Percentiles rank a stretch among this genome's conserved stretches.
Conservation (phyloP, 1,140 invertebrate genomes). For the Telenomus remus region DNA sequence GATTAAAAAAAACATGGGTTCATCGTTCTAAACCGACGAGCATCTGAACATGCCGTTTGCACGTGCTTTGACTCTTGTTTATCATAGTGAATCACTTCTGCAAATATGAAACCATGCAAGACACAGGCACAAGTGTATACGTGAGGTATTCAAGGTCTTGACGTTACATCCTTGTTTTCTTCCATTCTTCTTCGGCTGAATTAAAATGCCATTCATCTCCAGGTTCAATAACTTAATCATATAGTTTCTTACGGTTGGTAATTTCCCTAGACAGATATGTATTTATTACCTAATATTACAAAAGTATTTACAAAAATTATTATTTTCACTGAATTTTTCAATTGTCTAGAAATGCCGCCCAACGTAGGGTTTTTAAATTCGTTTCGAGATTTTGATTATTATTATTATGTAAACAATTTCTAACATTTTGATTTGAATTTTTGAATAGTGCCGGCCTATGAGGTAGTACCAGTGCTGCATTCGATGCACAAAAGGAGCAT, state of each 20-base stretch:
- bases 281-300: no score
- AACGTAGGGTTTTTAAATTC: no score
- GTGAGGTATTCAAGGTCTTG: constrained; percentile 44
- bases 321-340: no score
- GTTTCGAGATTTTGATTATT: no score
- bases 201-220: constrained; percentile 33
- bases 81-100: constrained; percentile 59
- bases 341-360: no score
- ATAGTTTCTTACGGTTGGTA: constrained; percentile 15
- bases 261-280: constrained; percentile 19
- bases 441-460: constrained; percentile 80
- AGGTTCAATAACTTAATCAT: constrained; percentile 47
- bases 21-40: constrained; percentile 52
- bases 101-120: constrained; percentile 58
- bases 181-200: constrained; percentile 39
- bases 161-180: constrained; percentile 44
- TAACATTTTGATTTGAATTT: not conserved
- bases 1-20: constrained; percentile 48
- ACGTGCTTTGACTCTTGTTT: constrained; percentile 57
- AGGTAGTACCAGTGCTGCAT: constrained; percentile 78
- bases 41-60: constrained; percentile 49
- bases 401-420: no score
- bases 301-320: no score
- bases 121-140: constrained; percentile 39
- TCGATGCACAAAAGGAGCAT: constrained; percentile 73